Base-by-base conservation (phyloP, 2,888 invertebrate genomes). In the Mystacides longicornis region DNA sequence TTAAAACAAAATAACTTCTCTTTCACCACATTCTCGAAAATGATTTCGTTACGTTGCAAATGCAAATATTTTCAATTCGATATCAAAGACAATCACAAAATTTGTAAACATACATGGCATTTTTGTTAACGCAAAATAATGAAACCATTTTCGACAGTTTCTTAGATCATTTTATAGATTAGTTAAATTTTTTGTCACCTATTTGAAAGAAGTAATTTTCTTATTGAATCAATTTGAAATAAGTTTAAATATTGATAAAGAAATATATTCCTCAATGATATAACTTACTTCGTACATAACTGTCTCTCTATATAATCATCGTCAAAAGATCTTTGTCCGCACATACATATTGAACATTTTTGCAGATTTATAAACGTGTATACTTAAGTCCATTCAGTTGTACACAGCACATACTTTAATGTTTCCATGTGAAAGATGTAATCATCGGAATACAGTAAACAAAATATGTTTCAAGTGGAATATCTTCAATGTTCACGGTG, bases 1-100 rank as follows among this genome's bases (percentile, higher is more conserved):
- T 66, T 69, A 65, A 73, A 67, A 64, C 64, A 37, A 4, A 37
- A n/a, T 14, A 3, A 37, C 37, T 16, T 14, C 16, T 37, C n/a
- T 14, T 37, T 37, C 16, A 37, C 37, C 37, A 37, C 37, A 37
- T 7, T 4, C 27, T 11, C 5, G 37, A 37, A 37, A 37, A 37
- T 37, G 37, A 37, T 37, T 37, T 14, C 37, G 16, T 37, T 37
- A 37, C 16, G 14, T 16, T 7, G 27, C 27, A 5, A 37, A 37
- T 3, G 16, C 14, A 37, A 3, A 14, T 3, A 7, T 14, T 37
- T 7, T 4, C 3, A 7, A 37, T 7, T 14, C 37, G 16, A 37
- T 37, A 37, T 37, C 4, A 37, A 37, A 3, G 4, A 3, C 3
- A 37, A 37, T 7, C 14, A 37, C 37, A 7, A 37, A 27, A 27